These are phyloP conservation scores for Hemaris fuciformis DNA, from an alignment of 2,888 invertebrate genomes.

Conservation along the genomic window DNA sequence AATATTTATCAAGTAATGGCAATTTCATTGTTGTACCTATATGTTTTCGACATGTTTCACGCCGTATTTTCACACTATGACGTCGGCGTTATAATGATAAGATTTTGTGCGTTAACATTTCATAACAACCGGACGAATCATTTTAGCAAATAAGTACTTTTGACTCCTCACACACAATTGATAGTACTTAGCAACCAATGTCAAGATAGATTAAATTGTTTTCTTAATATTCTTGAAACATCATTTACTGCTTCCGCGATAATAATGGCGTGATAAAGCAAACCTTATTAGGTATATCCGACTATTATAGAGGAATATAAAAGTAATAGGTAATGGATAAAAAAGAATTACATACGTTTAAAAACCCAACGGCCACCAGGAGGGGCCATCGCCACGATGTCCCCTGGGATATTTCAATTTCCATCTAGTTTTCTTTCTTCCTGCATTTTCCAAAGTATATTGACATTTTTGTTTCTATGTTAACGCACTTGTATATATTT, in stretches of 20 bases:
- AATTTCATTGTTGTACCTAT: background rate
- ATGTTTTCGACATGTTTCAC: background rate
- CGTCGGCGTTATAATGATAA: conserved; percentile 33
- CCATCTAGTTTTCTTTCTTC: conserved; percentile 58
- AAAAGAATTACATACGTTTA: conserved; percentile 61
- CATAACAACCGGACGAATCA: conserved; percentile 17
- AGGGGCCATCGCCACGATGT: conserved; percentile 71
- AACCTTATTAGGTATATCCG: no score
- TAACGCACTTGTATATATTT: conserved; percentile 18
- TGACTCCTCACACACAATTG: background rate
- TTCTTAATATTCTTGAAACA: no score
- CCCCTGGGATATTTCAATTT: conserved; percentile 49
- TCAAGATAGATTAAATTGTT: background rate
- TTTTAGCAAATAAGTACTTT: background rate
- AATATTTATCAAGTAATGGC: background rate
- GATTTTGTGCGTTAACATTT: conserved; percentile 25
- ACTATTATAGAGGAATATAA: background rate
- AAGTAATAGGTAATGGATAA: background rate
- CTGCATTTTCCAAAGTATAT: conserved; percentile 42
- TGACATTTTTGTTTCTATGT: conserved; percentile 24
- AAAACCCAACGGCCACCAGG: conserved; percentile 58
- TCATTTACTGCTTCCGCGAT: no score
- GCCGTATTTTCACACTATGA: conserved; percentile 16
- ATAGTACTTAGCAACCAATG: background rate
- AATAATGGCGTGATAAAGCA: no score